phyloP scores from a whole-genome alignment of 2,797 vertebrate genomes.

The Poecile montanus region DNA sequence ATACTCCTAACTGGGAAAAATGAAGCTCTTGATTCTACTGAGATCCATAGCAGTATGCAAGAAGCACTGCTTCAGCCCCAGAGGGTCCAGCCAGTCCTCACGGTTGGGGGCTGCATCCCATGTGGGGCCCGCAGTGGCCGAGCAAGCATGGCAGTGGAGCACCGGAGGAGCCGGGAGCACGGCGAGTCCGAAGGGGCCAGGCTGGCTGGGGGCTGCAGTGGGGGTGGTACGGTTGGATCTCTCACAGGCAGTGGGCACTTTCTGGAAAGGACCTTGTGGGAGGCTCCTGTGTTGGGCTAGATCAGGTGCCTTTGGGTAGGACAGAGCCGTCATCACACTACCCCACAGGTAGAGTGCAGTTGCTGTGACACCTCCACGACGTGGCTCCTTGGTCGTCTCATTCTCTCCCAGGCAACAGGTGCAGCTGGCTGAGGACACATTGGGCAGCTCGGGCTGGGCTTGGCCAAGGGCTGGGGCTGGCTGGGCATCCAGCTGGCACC shows the following conservation, averaged over 20 bases:
- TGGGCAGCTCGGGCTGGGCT: not conserved
- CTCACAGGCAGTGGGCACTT: slow-evolving; percentile 69
- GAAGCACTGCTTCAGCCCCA: slow-evolving; percentile 76
- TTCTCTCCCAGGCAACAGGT: slow-evolving; percentile 73
- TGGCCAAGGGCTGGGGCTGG: slow-evolving; percentile 46
- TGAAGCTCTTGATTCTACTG: slow-evolving; percentile 84
- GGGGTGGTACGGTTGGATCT: slow-evolving; percentile 71
- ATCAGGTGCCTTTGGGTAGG: slow-evolving; percentile 49
- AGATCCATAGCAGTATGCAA: slow-evolving; percentile 80
- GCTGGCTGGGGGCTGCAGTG: not conserved
- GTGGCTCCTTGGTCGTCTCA: slow-evolving; percentile 32
- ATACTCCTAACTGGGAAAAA: slow-evolving; percentile 80
- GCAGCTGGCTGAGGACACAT: not conserved
- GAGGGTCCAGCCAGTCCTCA: slow-evolving; percentile 60
- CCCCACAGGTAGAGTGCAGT: slow-evolving; percentile 83
- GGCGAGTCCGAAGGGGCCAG: slow-evolving; percentile 32
- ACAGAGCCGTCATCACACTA: slow-evolving; percentile 79
- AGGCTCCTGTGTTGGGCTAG: not conserved
- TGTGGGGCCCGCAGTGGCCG: not conserved
- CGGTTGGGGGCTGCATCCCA: not conserved
- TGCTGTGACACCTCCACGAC: not conserved
- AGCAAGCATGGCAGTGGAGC: not conserved
- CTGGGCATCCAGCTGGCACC: slow-evolving; percentile 7
- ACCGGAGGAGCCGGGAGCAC: not conserved
- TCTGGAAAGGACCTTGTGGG: slow-evolving; percentile 48